Conservation (phyloP, 2,113 vertebrate genomes). For the Myodes glareolus region DNA sequence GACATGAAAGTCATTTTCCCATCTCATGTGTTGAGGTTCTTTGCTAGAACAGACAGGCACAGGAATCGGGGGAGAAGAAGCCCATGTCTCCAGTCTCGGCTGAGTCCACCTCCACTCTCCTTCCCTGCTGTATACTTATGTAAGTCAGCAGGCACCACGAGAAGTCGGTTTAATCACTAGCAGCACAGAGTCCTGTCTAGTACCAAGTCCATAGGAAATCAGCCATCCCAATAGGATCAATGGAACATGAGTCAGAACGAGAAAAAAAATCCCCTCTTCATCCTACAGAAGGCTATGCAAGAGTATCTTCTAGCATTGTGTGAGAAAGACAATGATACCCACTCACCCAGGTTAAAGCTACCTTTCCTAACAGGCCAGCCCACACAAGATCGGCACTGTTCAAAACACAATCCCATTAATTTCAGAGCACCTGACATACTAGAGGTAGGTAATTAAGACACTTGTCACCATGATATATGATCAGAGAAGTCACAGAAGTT, state of each 20-base stretch:
- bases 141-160: neutral
- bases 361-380: neutral
- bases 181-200: neutral
- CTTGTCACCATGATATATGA: neutral
- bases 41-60: slow-evolving; percentile 27
- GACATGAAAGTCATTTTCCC: neutral
- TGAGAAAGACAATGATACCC: neutral
- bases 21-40: neutral
- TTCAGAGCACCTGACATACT: neutral
- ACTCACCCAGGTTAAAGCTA: neutral
- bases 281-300: neutral
- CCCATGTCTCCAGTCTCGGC: neutral
- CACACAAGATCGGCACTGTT: neutral
- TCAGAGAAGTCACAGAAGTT: neutral
- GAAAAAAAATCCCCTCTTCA: neutral
- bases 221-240: neutral
- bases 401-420: slow-evolving; percentile 10
- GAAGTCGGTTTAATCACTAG: neutral
- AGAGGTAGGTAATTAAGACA: neutral
- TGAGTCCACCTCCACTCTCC: neutral
- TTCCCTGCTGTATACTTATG: neutral
- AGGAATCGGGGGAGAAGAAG: neutral
- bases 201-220: neutral
- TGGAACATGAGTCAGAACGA: neutral
- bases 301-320: neutral